Base-by-base conservation (phyloP, 2,888 invertebrate genomes). In the Phyllotreta striolata region DNA sequence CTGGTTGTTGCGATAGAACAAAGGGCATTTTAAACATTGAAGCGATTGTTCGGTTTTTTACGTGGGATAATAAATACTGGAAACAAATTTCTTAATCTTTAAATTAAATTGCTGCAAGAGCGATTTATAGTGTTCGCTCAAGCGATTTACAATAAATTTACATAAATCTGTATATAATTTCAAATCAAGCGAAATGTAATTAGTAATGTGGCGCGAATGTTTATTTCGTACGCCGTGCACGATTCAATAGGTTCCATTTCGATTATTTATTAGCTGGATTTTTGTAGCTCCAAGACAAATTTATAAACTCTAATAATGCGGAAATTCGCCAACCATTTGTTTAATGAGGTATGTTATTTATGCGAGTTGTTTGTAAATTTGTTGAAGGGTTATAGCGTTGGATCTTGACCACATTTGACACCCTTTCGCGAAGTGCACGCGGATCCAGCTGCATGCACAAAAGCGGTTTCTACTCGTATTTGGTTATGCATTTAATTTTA, bases 401-500 rank as follows among this genome's bases (percentile, higher is more conserved):
- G 2, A 24, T 24, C 24, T 24, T 24, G 24, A 24, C 24, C 24
- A 24, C 24, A 24, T 24, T 24, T 24, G 24, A 24, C 24, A 24
- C 24, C 24, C 24, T 24, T 24, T 24, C 24, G 24, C 24, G 24
- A 47, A 57, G 62, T 57, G 57, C 62, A 62, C 44, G 49, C 46
- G 44, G 52, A 24, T 37, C 56, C 65, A 65, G 65, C 65, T 65
- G 65, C 46, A 39, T 35, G 24, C 44, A 61, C 52, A 61, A 64
- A 64, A 57, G 57, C 44, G 37, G 38, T 37, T 51, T 24, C 24
- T 24, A 24, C 24, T 60, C 47, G 57, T 64, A 73, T 24, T 76
- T 74, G 73, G 73, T 73, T 76, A 75, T 75, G 74, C 74, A 74
- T 75, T 24, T 74, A 75, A 73, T 73, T 72, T 73, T 72, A 73